Conservation (phyloP, 1,140 invertebrate species). For the Cecropterus lyciades region DNA sequence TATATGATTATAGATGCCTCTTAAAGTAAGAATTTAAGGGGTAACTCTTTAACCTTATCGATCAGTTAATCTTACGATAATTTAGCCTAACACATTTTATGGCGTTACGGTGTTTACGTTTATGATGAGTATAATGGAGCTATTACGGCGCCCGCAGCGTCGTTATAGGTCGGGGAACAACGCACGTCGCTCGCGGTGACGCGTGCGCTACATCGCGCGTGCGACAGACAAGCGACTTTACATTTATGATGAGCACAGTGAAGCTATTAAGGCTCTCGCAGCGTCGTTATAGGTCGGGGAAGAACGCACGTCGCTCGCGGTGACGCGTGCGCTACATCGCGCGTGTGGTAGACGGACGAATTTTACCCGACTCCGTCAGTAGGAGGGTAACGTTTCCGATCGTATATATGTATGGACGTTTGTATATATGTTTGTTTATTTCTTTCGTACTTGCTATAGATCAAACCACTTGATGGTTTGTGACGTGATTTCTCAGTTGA, state of each 20-base stretch:
- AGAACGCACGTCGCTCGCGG: slow-evolving; percentile 18
- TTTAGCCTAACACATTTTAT: neutral
- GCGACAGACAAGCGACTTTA: slow-evolving; percentile 14
- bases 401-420: too few relatives aligned
- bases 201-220: slow-evolving; percentile 7
- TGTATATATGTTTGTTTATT: too few relatives aligned
- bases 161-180: slow-evolving; percentile 19
- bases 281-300: slow-evolving; percentile 22
- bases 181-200: slow-evolving; percentile 23
- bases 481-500: too few relatives aligned
- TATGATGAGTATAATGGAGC: slow-evolving; percentile 11
- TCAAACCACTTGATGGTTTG: too few relatives aligned
- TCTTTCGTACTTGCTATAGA: too few relatives aligned
- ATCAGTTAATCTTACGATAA: neutral
- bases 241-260: slow-evolving; percentile 11
- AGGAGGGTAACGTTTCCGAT: too few relatives aligned
- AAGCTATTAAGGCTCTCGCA: neutral
- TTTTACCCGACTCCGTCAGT: too few relatives aligned
- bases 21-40: too few relatives aligned
- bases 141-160: slow-evolving; percentile 3
- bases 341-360: slow-evolving; percentile 16
- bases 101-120: slow-evolving; percentile 12
- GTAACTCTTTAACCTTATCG: too few relatives aligned
- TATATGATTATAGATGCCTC: too few relatives aligned
- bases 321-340: slow-evolving; percentile 15